A percentile compares a stretch with the other conserved stretches of the same genome.
Conservation (phyloP, 2,888 invertebrate genomes). For the Synergus gifuensis region DNA sequence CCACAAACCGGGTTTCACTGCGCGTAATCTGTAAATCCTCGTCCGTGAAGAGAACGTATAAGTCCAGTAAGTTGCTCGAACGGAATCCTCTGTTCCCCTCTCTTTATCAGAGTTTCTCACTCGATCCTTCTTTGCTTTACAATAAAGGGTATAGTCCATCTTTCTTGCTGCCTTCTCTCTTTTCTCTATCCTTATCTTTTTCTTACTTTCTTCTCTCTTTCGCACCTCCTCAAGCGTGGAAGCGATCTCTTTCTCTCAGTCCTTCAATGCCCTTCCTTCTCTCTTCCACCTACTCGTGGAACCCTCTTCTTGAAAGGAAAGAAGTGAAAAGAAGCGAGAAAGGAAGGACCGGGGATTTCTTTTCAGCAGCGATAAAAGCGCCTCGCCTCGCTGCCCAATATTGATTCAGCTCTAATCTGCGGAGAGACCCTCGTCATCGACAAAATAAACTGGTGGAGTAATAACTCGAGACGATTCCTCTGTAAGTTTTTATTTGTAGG, state of each 20-base stretch:
- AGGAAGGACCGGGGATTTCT: conserved; percentile 62
- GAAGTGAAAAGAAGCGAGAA: conserved; percentile 48
- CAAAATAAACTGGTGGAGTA: conserved; percentile 74
- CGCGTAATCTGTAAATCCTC: conserved; percentile 78
- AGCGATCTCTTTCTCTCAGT: conserved; percentile 38
- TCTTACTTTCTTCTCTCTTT: conserved; percentile 57
- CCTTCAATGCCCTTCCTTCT: conserved; percentile 48
- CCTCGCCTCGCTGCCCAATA: conserved; percentile 75
- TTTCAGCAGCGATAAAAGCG: conserved; percentile 75
- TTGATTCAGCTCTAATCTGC: conserved; percentile 77
- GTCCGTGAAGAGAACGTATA: conserved; percentile 72
- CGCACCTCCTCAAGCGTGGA: conserved; percentile 42
- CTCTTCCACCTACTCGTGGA: conserved; percentile 53
- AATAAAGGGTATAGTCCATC: conserved; percentile 39
- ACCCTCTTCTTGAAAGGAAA: conserved; percentile 47
- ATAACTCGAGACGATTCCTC: conserved; percentile 65
- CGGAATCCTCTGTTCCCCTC: conserved; percentile 66
- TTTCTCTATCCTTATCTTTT: conserved; percentile 54
- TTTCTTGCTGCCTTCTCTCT: conserved; percentile 49
- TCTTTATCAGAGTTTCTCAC: conserved; percentile 45
- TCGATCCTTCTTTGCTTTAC: conserved; percentile 52
- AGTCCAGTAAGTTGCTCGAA: conserved; percentile 76
- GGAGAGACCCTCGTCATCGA: conserved; percentile 71
- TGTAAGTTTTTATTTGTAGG: background rate
- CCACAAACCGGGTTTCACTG: conserved; percentile 53